Conservation (phyloP, 2,113 vertebrate genomes). For the Chaetodon auriga region DNA sequence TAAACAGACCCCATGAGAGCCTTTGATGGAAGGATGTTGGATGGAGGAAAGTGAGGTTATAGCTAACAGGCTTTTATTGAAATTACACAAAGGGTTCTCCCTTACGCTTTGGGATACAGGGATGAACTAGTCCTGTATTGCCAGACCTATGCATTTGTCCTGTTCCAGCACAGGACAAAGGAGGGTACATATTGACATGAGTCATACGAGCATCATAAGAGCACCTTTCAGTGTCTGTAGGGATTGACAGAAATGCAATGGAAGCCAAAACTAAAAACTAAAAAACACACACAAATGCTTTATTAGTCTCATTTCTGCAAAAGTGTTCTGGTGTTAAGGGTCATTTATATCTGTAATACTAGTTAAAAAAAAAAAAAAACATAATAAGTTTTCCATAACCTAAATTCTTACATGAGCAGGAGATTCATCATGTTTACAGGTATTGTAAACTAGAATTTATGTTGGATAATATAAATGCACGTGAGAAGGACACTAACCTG, state of each 20-base stretch:
- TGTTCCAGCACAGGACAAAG: neutral
- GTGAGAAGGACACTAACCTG: too few species aligned
- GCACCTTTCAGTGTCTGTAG: neutral
- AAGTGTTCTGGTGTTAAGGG: too few species aligned
- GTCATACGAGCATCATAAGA: neutral
- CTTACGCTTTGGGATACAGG: conserved; percentile 1
- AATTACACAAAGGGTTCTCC: conserved; percentile 40
- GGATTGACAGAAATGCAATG: neutral
- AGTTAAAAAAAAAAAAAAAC: too few species aligned
- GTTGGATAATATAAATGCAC: too few species aligned
- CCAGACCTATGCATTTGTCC: neutral
- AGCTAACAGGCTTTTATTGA: conserved; percentile 58
- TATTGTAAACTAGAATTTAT: too few species aligned
- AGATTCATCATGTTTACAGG: too few species aligned
- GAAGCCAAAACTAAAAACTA: neutral
- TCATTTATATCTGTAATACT: too few species aligned
- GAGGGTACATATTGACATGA: neutral
- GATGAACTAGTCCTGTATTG: neutral
- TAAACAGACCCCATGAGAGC: conserved; percentile 59
- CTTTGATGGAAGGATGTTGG: conserved; percentile 50
- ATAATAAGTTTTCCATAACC: too few species aligned
- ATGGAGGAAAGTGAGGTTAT: conserved; percentile 35
- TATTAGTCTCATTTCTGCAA: too few species aligned
- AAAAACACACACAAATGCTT: too few species aligned
- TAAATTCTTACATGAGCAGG: too few species aligned